Conservation (phyloP, 2,797 vertebrate genomes). For the Siniperca undulata region DNA sequence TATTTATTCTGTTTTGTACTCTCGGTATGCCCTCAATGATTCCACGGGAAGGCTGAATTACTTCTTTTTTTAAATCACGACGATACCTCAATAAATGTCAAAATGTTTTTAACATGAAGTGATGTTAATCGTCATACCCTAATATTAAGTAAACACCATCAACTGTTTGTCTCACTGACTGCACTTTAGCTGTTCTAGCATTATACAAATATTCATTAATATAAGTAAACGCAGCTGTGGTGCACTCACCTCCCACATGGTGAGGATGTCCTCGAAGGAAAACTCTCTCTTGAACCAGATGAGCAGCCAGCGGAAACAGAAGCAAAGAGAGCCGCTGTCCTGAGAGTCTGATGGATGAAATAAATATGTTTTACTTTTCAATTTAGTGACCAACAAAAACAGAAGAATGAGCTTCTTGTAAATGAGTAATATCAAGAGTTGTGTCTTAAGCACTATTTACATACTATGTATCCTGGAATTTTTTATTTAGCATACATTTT, state of each 20-base stretch:
- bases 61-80: not conserved
- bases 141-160: not conserved
- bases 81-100: not conserved
- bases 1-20: too few relatives aligned
- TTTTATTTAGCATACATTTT: not conserved
- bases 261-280: constrained; percentile 91
- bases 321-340: constrained; percentile 93
- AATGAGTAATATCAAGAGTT: not conserved
- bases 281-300: constrained; percentile 97
- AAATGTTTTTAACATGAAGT: not conserved
- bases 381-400: not conserved
- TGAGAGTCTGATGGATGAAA: constrained; percentile 87
- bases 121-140: not conserved
- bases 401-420: not conserved
- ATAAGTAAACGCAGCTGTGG: not conserved
- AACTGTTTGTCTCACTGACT: not conserved
- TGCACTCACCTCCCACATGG: constrained; percentile 90
- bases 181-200: not conserved
- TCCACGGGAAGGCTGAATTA: too few relatives aligned
- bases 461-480: not conserved
- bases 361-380: not conserved
- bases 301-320: constrained; percentile 95
- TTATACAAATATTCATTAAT: not conserved
- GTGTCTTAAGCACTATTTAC: not conserved
- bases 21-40: too few relatives aligned